These are phyloP conservation scores for Brachyptera putata DNA, from an alignment of 2,888 invertebrate species.

Conservation along the genomic window DNA sequence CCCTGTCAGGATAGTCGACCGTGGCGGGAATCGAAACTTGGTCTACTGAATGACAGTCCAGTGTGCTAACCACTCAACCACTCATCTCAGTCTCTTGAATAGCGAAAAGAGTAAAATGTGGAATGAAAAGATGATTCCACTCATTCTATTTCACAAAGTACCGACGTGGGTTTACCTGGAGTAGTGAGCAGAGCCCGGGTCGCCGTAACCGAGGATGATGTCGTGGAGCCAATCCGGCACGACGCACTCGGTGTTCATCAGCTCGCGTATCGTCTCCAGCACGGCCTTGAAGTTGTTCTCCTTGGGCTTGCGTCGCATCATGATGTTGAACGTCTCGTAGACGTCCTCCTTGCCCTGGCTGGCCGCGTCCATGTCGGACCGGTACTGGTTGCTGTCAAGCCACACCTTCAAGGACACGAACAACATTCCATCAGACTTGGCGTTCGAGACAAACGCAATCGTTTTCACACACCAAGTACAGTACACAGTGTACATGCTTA, in stretches of 20 bases:
- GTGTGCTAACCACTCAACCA: too few relatives aligned
- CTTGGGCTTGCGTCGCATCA: constrained; percentile 97
- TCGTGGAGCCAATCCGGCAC: constrained; percentile 96
- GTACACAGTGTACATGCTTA: too few relatives aligned
- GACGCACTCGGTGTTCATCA: constrained; percentile 98
- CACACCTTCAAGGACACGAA: constrained; percentile 54
- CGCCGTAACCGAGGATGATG: constrained; percentile 95
- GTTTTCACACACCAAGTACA: too few relatives aligned
- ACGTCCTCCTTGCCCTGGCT: constrained; percentile 80
- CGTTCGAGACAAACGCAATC: too few relatives aligned
- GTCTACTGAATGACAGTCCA: too few relatives aligned
- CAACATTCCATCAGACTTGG: too few relatives aligned
- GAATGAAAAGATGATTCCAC: too few relatives aligned
- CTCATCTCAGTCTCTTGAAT: too few relatives aligned
- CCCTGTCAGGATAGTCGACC: too few relatives aligned
- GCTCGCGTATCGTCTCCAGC: constrained; percentile 93
- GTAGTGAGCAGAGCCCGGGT: constrained; percentile 96
- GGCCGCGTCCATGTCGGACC: constrained; percentile 81
- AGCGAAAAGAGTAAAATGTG: too few relatives aligned
- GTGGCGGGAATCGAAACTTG: too few relatives aligned
- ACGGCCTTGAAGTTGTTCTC: constrained; percentile 99
- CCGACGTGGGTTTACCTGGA: constrained; percentile 62
- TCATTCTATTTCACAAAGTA: too few relatives aligned
- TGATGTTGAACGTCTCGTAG: constrained; percentile 90
- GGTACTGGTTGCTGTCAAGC: constrained; percentile 96